Evolutionary conservation across 2,113 vertebrate genomes (phyloP), one percentile per base, ranked within the genome.

Genomic region (Coregonus clupeaformis): DNA sequence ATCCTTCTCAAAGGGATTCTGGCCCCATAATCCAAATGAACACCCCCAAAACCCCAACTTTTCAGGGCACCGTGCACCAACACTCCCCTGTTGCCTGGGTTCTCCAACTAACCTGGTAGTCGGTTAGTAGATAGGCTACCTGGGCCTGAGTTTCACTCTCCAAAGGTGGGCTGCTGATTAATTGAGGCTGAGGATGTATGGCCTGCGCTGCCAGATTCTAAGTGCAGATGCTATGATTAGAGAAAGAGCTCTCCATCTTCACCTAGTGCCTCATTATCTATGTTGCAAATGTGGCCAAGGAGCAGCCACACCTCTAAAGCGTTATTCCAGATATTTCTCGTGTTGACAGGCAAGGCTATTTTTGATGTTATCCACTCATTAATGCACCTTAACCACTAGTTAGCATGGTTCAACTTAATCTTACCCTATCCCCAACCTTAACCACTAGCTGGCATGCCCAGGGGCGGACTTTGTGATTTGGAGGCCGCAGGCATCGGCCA

Each of bases 121-220:
- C 65, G 20, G 83, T 82, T 77, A 84, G 78, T 75, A 82, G 49
- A 64, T 2, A 16, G 75, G 78, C 80, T 82, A 75, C 73, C 49
- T 29, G 29, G 29, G 29, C 29, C 29, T 2, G 29, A 29, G 29
- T 29, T 29, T 29, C 3, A 2, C 29, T 72, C 82, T 86, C 83
- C 75, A 79, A 84, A 78, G 85, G 78, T 82, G 87, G 86, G 80
- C 80, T 78, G 78, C 82, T 89, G 89, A 91, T 91, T 90, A 89
- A 91, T 88, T 73, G 87, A 85, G 77, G 77, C 80, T 76, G 77
- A 76, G 78, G 78, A 84, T 77, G 78, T 76, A 76, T 49, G 13
- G 77, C 59, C 77, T 47, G 68, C 71, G 36, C 77, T 83, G 91
- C 89, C 90, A 88, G 82, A 80, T 86, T 90, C 82, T 76, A 85